These are phyloP conservation scores for Ochotona princeps DNA, from an alignment of 2,113 vertebrate species.

Conservation along the genomic window DNA sequence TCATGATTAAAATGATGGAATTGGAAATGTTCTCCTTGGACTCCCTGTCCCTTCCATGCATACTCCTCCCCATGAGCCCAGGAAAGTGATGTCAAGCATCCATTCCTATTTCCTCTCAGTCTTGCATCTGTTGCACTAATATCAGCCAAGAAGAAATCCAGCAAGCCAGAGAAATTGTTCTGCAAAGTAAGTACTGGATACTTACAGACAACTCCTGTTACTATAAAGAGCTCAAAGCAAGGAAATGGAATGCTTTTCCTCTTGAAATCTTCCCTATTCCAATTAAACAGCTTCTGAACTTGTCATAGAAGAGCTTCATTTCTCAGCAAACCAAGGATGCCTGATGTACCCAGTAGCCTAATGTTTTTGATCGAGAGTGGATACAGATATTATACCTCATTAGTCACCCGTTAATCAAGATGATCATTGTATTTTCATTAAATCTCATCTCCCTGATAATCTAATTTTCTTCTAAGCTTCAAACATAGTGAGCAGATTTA, in stretches of 20 bases:
- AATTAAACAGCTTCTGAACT: neutral
- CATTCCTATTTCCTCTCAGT: neutral
- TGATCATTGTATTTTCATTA: constrained; percentile 57
- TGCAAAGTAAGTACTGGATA: neutral
- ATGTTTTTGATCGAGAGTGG: constrained; percentile 40
- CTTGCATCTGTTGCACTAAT: neutral
- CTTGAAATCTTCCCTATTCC: constrained; percentile 27
- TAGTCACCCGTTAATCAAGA: constrained; percentile 25
- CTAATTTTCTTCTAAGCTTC: constrained; percentile 53
- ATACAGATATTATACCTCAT: neutral
- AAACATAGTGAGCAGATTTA: constrained; percentile 34
- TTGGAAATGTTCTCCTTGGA: neutral
- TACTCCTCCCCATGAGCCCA: neutral
- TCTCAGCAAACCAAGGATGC: neutral
- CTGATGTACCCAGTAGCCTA: neutral
- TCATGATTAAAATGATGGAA: neutral
- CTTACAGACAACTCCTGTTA: neutral
- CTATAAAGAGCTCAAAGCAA: neutral
- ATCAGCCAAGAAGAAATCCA: neutral
- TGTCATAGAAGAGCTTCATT: neutral
- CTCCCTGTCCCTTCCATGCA: neutral
- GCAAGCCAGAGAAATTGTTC: neutral
- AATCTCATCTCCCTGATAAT: constrained; percentile 52
- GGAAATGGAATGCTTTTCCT: neutral
- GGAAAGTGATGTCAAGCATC: neutral